A percentile compares a stretch with the other conserved stretches of the same genome.
phyloP scores from a whole-genome alignment of 2,797 vertebrate genomes.

The Enteromius thamalakanensis region DNA sequence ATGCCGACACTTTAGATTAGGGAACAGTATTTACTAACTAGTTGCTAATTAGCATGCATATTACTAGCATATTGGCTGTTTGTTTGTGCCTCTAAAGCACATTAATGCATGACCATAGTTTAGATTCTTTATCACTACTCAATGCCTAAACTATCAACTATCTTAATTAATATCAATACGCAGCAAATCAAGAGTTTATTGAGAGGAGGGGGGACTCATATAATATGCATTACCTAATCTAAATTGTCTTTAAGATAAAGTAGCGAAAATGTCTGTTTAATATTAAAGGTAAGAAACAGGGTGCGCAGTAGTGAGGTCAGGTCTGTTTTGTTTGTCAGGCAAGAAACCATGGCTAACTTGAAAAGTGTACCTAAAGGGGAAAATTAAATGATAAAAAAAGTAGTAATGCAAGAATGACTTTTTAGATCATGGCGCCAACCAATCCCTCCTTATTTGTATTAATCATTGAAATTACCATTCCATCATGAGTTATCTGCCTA shows the following conservation, averaged over 20 bases:
- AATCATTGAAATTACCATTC: constrained; percentile 47
- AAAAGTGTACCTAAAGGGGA: background rate
- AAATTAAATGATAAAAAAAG: background rate
- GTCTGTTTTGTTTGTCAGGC: background rate
- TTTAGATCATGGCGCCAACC: constrained; percentile 5
- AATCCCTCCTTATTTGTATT: constrained; percentile 44
- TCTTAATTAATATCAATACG: background rate
- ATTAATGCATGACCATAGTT: background rate
- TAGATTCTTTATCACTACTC: background rate
- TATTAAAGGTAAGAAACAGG: background rate
- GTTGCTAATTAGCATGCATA: background rate
- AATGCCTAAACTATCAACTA: background rate
- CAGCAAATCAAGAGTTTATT: background rate
- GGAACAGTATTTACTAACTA: background rate
- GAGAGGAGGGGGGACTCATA: background rate
- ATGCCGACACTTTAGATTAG: background rate
- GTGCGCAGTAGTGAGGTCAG: background rate
- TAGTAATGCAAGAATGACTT: constrained; percentile 29
- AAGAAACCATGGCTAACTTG: background rate
- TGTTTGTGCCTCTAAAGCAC: background rate
- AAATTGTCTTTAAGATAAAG: background rate
- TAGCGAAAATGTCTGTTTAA: background rate
- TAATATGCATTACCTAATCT: background rate
- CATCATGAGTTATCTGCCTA: constrained; percentile 43
- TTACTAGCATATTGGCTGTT: background rate